A percentile compares a stretch with the other conserved stretches of the same genome.
phyloP scores from a whole-genome alignment of 2,797 vertebrate genomes.

The Loris lydekkerianus region DNA sequence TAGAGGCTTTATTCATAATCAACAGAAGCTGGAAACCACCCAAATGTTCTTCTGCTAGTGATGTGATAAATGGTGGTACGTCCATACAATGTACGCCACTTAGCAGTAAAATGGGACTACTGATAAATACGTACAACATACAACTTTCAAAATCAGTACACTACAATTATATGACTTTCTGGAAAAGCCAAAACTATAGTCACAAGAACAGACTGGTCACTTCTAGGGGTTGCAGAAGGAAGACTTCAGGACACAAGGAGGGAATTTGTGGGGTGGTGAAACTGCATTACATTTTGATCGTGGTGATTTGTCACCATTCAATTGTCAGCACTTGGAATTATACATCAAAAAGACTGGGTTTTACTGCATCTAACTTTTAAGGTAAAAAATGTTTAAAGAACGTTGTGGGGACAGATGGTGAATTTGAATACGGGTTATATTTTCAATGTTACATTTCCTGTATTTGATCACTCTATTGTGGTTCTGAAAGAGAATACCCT shows the following conservation, averaged over 20 bases:
- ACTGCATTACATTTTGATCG: not conserved
- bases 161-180: no score
- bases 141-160: not conserved
- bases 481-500: constrained; percentile 52
- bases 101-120: not conserved
- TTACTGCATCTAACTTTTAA: not conserved
- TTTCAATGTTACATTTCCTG: constrained; percentile 19
- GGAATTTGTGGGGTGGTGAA: rapidly evolving
- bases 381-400: not conserved
- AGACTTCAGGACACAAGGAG: rapidly evolving
- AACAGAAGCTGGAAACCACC: not conserved
- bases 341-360: not conserved
- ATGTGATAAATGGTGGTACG: not conserved
- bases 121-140: rapidly evolving
- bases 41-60: not conserved
- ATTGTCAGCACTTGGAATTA: not conserved
- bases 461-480: not conserved
- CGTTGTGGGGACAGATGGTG: not conserved
- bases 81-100: rapidly evolving
- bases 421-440: constrained; percentile 41
- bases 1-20: not conserved
- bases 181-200: not conserved
- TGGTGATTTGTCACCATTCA: rapidly evolving
- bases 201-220: rapidly evolving
- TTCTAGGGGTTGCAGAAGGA: rapidly evolving